A percentile compares a stretch with the other conserved stretches of the same genome.
These are phyloP conservation scores for Hemicordylus capensis DNA, from an alignment of 2,113 vertebrate genomes.

Conservation along the genomic window DNA sequence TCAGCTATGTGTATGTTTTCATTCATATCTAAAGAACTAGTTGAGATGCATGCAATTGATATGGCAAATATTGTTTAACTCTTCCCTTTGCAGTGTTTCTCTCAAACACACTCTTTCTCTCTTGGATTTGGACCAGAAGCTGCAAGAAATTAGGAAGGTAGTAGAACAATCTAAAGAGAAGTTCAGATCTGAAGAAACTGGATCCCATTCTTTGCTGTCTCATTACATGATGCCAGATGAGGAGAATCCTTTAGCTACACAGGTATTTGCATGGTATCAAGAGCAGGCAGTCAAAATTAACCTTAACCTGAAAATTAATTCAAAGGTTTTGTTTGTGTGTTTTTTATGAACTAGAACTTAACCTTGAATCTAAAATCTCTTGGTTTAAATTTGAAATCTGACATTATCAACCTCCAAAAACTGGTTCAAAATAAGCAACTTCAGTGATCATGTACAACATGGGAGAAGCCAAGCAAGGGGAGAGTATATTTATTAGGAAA, in stretches of 20 bases:
- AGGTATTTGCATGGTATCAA: constrained; percentile 76
- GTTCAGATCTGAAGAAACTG: constrained; percentile 48
- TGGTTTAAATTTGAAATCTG: background rate
- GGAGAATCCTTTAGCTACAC: constrained; percentile 87
- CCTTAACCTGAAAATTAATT: background rate
- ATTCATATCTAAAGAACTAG: background rate
- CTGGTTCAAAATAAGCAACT: background rate
- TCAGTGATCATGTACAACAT: background rate
- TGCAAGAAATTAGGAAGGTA: constrained; percentile 85
- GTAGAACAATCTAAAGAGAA: constrained; percentile 78
- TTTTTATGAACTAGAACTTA: background rate
- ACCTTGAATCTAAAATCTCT: background rate
- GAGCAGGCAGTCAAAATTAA: background rate
- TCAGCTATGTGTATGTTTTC: too few species aligned
- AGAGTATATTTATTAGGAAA: background rate
- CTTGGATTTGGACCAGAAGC: constrained; percentile 90
- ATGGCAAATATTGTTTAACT: constrained; percentile 12
- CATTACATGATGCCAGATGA: constrained; percentile 94
- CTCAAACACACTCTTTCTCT: constrained; percentile 93
- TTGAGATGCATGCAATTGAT: background rate
- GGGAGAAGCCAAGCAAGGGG: too few species aligned
- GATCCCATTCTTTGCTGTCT: constrained; percentile 76
- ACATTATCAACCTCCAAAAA: background rate
- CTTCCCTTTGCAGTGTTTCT: constrained; percentile 80
- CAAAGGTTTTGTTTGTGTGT: background rate